Base-by-base conservation (phyloP, 2,113 vertebrate species). In the Saccopteryx bilineata region DNA sequence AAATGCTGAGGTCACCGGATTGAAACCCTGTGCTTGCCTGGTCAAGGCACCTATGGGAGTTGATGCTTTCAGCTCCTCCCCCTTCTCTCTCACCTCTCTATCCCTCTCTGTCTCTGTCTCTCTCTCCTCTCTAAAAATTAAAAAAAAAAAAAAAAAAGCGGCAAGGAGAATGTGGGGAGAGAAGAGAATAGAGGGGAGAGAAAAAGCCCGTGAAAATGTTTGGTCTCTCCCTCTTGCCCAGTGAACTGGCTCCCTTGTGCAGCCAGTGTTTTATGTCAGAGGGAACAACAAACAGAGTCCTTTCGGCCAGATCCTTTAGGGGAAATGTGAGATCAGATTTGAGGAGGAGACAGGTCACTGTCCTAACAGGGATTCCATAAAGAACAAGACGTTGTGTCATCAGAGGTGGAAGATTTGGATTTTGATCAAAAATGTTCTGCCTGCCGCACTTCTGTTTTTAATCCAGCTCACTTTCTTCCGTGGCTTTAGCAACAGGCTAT, bases 321-420 rank as follows among this genome's bases (percentile, higher is more conserved):
- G 81, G 31, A 75, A 80, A 75, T 56, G 14, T 31, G 65, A 79
- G 65, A 24, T 94, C 61, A 21, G 17, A 66, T 82, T 12, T 86
- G 61, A 95, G 74, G 33, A 91, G 74, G 46, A 68, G 66, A 52
- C 14, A 31, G 31, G 71, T 71, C 54, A 75, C 66, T 68, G 8
- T 87, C 56, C 87, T 74, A 24, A 24, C 7, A 60, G 60, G 75
- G 46, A 60, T 76, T 79, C 85, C 72, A 13, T 66, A 50, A 65
- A 31, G 84, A 82, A 66, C 31, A 78, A 87, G 87, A 75, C 10
- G 13, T 26, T 68, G 12, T 61, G 9, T 79, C 84, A 65, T 60
- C 9, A 83, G 84, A 80, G 68, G 69, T 72, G n/a, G 63, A 88
- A 10, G 88, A 93, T 91, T 75, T 88, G 74, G 33, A 15, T 46